Percentiles rank a stretch among this genome's conserved stretches.
phyloP scores from a whole-genome alignment of 2,888 invertebrate genomes.

The Anaspis maculata region DNA sequence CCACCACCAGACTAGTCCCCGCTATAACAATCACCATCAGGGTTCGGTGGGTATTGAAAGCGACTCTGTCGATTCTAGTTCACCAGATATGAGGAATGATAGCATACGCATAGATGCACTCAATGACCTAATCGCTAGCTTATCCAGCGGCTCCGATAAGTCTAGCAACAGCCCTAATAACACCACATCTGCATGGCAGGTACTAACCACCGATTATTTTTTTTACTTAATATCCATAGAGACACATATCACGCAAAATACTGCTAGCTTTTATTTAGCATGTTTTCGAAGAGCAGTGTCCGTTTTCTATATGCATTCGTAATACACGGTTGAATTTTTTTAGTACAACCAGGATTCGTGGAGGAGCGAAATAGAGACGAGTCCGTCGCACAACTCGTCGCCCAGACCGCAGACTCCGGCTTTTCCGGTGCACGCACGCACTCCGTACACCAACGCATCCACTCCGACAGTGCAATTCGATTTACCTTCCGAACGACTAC shows the following conservation, averaged over 20 bases:
- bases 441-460: conserved; percentile 71
- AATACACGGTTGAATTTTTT: conserved; percentile 6
- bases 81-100: conserved; percentile 25
- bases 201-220: conserved; percentile 37
- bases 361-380: conserved; percentile 48
- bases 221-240: conserved; percentile 1
- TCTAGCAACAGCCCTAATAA: conserved; percentile 39
- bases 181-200: conserved; percentile 45
- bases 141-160: conserved; percentile 40
- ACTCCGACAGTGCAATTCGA: conserved; percentile 52
- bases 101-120: conserved; percentile 39
- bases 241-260: no score
- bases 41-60: conserved; percentile 41
- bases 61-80: conserved; percentile 20
- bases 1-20: conserved; percentile 17
- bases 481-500: conserved; percentile 53
- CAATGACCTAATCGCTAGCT: conserved; percentile 42
- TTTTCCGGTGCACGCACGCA: conserved; percentile 87
- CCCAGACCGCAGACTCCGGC: conserved; percentile 81
- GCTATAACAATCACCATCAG: conserved; percentile 24
- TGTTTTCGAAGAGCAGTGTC: background rate
- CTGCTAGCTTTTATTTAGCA: background rate
- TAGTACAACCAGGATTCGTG: conserved; percentile 60
- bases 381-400: conserved; percentile 44
- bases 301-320: conserved; percentile 1